Percentiles rank a stretch among this genome's conserved stretches.
These are phyloP conservation scores for Crotalus viridis DNA, from an alignment of 2,113 vertebrate species.

Conservation along the genomic window DNA sequence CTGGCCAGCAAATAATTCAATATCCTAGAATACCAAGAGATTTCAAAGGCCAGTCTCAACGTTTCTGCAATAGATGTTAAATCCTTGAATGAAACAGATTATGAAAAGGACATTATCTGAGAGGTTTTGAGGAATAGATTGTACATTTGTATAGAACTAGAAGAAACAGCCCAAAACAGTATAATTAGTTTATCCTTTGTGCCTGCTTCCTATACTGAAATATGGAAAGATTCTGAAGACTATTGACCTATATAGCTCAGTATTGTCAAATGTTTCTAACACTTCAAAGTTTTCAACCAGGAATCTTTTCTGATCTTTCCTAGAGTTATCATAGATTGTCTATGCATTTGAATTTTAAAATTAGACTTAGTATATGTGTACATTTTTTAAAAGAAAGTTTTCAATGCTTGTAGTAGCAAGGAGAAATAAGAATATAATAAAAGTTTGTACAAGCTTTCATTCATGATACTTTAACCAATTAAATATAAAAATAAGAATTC, in stretches of 20 bases:
- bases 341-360: not conserved
- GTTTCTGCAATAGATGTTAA: not conserved
- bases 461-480: not conserved
- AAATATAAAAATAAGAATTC: not conserved
- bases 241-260: not conserved
- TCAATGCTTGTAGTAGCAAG: not conserved
- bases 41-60: not conserved
- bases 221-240: not conserved
- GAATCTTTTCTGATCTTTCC: not conserved
- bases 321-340: not conserved
- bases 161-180: not conserved
- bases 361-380: not conserved
- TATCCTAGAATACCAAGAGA: not conserved
- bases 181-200: not conserved
- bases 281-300: not conserved
- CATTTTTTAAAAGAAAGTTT: not conserved
- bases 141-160: not conserved
- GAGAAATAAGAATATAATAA: not conserved
- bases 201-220: not conserved
- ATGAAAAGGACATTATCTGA: not conserved
- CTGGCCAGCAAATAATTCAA: not conserved
- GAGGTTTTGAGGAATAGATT: not conserved
- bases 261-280: too few relatives aligned
- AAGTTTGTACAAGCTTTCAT: not conserved
- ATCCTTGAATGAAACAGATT: not conserved